phyloP scores from a whole-genome alignment of 2,113 vertebrate genomes.

The Vireo altiloquus region DNA sequence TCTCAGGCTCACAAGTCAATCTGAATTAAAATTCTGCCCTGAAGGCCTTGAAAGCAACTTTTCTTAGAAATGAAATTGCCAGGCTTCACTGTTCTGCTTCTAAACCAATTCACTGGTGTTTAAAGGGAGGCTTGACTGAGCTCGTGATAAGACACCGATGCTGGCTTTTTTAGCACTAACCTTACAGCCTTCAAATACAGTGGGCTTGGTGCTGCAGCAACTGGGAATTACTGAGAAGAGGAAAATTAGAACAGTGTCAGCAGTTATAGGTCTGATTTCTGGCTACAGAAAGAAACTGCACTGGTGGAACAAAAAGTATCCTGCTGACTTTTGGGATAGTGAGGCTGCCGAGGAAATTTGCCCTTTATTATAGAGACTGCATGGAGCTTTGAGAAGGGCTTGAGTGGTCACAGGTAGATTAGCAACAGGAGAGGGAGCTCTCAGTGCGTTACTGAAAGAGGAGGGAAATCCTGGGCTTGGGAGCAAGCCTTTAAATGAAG shows the following conservation, averaged over 20 bases:
- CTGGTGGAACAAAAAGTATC: neutral
- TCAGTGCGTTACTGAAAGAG: neutral
- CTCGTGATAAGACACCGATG: neutral
- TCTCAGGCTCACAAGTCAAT: neutral
- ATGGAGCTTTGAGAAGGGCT: neutral
- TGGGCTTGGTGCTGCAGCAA: neutral
- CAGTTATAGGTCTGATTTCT: slow-evolving; percentile 16
- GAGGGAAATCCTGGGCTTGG: neutral
- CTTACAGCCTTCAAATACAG: slow-evolving; percentile 14
- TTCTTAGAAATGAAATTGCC: neutral
- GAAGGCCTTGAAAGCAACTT: neutral
- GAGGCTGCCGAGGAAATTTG: neutral
- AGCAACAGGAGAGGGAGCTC: slow-evolving; percentile 38
- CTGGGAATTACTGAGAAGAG: slow-evolving; percentile 22
- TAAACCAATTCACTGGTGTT: neutral
- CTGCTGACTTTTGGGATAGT: neutral
- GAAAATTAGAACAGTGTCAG: slow-evolving; percentile 34
- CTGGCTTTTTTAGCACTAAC: slow-evolving; percentile 32
- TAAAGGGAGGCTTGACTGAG: slow-evolving; percentile 12
- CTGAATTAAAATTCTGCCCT: slow-evolving; percentile 10
- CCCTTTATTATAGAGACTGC: neutral
- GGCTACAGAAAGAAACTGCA: neutral
- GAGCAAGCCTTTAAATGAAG: neutral
- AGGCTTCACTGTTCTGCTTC: neutral
- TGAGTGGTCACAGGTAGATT: neutral